Conservation (phyloP, 2,113 vertebrate species). For the Pachypanchax playfairii region DNA sequence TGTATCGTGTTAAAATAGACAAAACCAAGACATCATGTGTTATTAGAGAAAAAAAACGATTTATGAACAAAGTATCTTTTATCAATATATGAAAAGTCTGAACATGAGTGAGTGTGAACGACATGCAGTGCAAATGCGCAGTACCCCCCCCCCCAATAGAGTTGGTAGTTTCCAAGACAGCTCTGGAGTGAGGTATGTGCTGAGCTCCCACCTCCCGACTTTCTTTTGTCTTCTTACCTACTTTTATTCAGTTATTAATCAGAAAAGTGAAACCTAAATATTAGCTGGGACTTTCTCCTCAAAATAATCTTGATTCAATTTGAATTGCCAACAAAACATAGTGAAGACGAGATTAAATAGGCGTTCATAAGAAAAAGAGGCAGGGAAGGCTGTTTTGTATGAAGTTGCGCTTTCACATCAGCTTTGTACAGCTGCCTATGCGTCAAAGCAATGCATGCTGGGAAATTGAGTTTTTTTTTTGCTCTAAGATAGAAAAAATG, state of each 20-base stretch:
- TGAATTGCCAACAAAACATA: no score
- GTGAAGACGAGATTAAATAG: background rate
- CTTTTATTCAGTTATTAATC: background rate
- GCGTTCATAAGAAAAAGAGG: background rate
- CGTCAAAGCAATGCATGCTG: background rate
- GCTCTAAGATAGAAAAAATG: background rate
- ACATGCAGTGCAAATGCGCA: rapidly evolving
- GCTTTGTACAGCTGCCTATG: constrained; percentile 8
- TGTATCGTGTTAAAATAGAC: background rate
- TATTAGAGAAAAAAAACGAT: rapidly evolving
- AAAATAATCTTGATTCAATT: no score
- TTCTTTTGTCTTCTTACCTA: constrained; percentile 68
- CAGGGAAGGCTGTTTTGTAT: background rate
- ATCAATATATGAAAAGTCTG: no score
- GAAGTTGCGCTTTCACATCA: background rate
- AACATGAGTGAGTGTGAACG: background rate
- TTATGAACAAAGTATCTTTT: no score
- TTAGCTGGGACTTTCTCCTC: no score
- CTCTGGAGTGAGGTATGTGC: constrained; percentile 57
- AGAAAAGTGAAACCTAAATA: no score
- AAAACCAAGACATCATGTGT: rapidly evolving
- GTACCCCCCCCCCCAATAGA: background rate
- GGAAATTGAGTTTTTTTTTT: constrained; percentile 16
- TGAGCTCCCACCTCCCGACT: constrained; percentile 51
- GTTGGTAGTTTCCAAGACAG: constrained; percentile 47